phyloP scores from a whole-genome alignment of 2,888 invertebrate genomes.

The Zhengitettix transpicula region DNA sequence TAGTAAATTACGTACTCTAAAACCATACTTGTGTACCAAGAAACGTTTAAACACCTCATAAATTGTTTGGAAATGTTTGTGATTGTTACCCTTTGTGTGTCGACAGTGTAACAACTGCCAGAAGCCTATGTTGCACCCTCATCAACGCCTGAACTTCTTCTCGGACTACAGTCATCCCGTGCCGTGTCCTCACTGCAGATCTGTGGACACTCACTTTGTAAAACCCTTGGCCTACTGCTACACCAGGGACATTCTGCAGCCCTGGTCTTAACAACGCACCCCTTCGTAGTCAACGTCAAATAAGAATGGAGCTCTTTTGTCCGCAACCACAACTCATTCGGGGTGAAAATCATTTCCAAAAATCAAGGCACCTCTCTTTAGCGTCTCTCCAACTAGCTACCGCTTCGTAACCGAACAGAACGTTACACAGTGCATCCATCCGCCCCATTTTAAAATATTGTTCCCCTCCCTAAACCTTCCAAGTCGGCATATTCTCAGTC shows the following conservation, averaged over 20 bases:
- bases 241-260: slow-evolving; percentile 52
- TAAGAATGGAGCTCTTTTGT: not conserved
- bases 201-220: slow-evolving; percentile 85
- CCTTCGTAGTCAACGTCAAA: not conserved
- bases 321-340: not conserved
- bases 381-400: too few species aligned
- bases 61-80: not conserved
- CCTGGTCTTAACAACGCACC: slow-evolving; percentile 68
- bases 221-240: slow-evolving; percentile 76
- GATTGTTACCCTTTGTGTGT: slow-evolving; percentile 16
- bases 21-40: not conserved
- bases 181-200: slow-evolving; percentile 81
- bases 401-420: too few species aligned
- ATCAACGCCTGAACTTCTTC: slow-evolving; percentile 76
- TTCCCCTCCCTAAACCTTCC: too few species aligned
- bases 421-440: too few species aligned
- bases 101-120: slow-evolving; percentile 84
- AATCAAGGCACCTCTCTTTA: too few species aligned
- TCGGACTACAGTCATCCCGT: slow-evolving; percentile 88
- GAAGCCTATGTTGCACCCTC: slow-evolving; percentile 72
- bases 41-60: not conserved
- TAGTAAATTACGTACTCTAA: too few species aligned
- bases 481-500: too few species aligned
- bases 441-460: too few species aligned
- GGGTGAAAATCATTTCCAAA: too few species aligned